Evolutionary conservation across 1,140 invertebrate genomes (phyloP), one percentile per base, ranked within the genome.

Genomic region (Zaprionus vittiger): DNA sequence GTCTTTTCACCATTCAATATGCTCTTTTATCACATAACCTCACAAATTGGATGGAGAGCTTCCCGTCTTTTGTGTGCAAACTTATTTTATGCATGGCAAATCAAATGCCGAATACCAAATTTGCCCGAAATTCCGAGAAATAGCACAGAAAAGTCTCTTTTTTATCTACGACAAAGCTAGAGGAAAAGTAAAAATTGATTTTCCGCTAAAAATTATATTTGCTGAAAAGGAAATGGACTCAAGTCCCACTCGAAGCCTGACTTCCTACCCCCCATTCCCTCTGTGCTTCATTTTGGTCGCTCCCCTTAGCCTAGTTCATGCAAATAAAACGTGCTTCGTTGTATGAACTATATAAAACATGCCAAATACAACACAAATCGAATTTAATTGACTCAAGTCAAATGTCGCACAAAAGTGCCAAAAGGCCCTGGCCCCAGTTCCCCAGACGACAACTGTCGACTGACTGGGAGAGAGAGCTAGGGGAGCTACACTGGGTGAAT

Each of bases 331-430:
- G 70, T 68, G 80, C 78, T 71, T 80, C 73, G 67, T 78, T 87
- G 77, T 80, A 63, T 73, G 72, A 83, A 86, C 83, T 77, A 80
- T 72, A 80, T 14, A 83, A 55, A 73, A 79, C n/a, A 62, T 73
- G 77, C 77, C 80, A 80, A 86, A 77, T 73, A 80, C 38, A 81
- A 67, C 61, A 79, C 81, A 87, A 87, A 87, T 87, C 84, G 84
- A 87, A 87, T 87, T 79, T 89, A 87, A 87, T 87, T 87, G 84
- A 89, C 71, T 65, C 67, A 55, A 89, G 84, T 84, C 84, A 87
- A 89, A 83, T 81, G 84, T 84, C 84, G 79, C 59, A 55, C 28
- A 57, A 79, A 56, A 79, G 65, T 79, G 78, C 62, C 81, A 81
- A 77, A 76, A 80, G 79, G 68, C 68, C 73, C 52, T 57, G 34